Conservation (phyloP, 2,113 vertebrate species). For the Phoxinus phoxinus region DNA sequence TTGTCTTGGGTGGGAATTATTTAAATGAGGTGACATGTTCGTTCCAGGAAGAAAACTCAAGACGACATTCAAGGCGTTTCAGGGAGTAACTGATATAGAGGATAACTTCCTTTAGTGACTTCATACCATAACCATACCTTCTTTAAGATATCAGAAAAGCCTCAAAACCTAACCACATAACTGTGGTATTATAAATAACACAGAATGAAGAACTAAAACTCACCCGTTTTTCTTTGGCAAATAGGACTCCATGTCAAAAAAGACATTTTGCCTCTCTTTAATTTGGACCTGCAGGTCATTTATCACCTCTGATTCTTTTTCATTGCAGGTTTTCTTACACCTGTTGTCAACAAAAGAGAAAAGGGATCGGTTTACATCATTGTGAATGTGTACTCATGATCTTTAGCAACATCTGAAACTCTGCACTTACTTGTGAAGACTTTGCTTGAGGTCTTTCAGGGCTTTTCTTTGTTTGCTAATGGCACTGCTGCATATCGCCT, state of each 20-base stretch:
- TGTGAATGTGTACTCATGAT: neutral
- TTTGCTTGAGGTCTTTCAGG: conserved; percentile 80
- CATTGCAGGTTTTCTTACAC: conserved; percentile 74
- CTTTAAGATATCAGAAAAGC: neutral
- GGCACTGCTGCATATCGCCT: conserved; percentile 83
- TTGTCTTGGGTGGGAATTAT: too few species aligned
- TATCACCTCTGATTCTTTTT: conserved; percentile 79
- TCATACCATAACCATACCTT: too few species aligned
- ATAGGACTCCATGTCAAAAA: conserved; percentile 98
- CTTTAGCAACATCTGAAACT: neutral
- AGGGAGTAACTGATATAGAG: too few species aligned
- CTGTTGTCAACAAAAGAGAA: conserved; percentile 67
- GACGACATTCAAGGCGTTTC: too few species aligned
- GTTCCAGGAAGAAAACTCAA: too few species aligned
- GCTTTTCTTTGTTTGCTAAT: conserved; percentile 89
- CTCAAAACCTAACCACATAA: neutral
- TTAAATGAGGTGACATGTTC: too few species aligned
- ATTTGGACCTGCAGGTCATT: conserved; percentile 84
- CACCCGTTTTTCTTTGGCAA: conserved; percentile 98
- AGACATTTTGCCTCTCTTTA: conserved; percentile 90
- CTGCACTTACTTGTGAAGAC: conserved; percentile 79
- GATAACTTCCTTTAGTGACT: too few species aligned
- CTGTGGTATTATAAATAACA: neutral
- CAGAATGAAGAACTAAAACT: conserved; percentile 48
- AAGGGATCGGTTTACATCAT: neutral